Base-by-base conservation (phyloP, 1,140 invertebrate genomes). In the Monochamus saltuarius region DNA sequence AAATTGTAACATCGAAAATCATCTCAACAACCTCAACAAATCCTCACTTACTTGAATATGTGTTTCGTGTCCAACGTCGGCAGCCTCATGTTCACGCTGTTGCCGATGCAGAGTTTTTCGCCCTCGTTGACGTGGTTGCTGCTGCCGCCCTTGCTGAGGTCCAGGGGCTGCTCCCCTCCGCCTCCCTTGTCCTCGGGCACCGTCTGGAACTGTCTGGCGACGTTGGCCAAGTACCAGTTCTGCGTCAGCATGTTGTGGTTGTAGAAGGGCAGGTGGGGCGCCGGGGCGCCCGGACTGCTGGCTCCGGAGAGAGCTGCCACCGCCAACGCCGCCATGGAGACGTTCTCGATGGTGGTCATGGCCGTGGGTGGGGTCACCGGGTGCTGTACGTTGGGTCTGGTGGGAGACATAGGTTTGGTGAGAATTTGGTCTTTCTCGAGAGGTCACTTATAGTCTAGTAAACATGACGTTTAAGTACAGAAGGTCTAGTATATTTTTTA, bases 1-100 rank as follows among this genome's bases (percentile, higher is more conserved):
- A n/a, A n/a, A n/a, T n/a, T n/a, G n/a, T n/a, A n/a, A n/a, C n/a
- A n/a, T n/a, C n/a, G n/a, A n/a, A n/a, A n/a, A n/a, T n/a, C n/a
- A n/a, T n/a, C n/a, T n/a, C n/a, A n/a, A n/a, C n/a, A n/a, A n/a
- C n/a, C n/a, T n/a, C n/a, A n/a, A n/a, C n/a, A n/a, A n/a, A n/a
- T n/a, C n/a, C n/a, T n/a, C 72, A 82, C 83, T 85, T 74, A 89
- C 87, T 87, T 87, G 77, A 87, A 87, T 63, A 87, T 81, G 62
- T 80, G 82, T 74, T 87, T 89, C 64, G 81, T 78, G 66, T 88
- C 86, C 60, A 84, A 78, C 67, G 81, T 73, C 38, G 82, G 78
- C 75, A 67, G 76, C 75, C 75, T 75, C 73, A 70, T 60, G 62
- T 69, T 64, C 52, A 67, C 66, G 14, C 29, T 42, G 38, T 52